Percentiles rank a stretch among this genome's conserved stretches.
These are phyloP conservation scores for Syngnathus scovelli DNA, from an alignment of 2,113 vertebrate genomes.

Conservation along the genomic window DNA sequence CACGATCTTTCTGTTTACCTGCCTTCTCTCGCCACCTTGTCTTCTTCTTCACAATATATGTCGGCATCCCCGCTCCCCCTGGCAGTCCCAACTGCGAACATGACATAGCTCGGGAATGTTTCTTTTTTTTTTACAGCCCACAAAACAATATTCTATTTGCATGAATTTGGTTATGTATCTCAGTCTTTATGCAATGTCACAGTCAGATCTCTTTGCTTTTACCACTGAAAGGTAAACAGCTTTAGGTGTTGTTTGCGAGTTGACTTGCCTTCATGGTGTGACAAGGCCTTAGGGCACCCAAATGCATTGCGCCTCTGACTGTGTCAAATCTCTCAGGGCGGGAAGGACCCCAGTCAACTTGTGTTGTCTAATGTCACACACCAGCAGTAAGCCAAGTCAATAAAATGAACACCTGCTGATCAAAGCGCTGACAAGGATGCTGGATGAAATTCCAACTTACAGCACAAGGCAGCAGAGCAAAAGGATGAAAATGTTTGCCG, in stretches of 20 bases:
- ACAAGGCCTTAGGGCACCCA: conserved; percentile 62
- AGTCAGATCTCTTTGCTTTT: conserved; percentile 63
- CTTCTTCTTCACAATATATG: conserved; percentile 48
- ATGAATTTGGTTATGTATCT: conserved; percentile 61
- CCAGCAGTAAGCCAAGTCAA: conserved; percentile 58
- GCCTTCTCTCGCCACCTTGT: conserved; percentile 41
- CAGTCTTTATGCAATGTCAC: conserved; percentile 59
- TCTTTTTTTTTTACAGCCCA: conserved; percentile 40
- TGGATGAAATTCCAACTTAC: conserved; percentile 50
- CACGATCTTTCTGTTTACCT: conserved; percentile 48
- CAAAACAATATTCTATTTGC: conserved; percentile 71
- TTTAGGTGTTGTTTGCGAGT: conserved; percentile 59
- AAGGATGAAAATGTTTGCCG: conserved; percentile 45
- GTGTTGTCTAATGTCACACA: conserved; percentile 63
- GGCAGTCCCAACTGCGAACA: conserved; percentile 58
- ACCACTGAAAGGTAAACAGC: conserved; percentile 63
- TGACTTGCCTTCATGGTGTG: conserved; percentile 61
- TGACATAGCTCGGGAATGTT: conserved; percentile 41
- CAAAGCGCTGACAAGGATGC: conserved; percentile 62
- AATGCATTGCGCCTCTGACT: conserved; percentile 52
- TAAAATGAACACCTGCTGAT: conserved; percentile 61
- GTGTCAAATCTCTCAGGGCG: conserved; percentile 59
- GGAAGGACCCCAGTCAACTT: conserved; percentile 57
- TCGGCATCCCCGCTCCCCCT: conserved; percentile 46
- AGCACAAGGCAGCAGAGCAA: conserved; percentile 27